phyloP scores from a whole-genome alignment of 2,797 vertebrate genomes.

The Falco concolor region DNA sequence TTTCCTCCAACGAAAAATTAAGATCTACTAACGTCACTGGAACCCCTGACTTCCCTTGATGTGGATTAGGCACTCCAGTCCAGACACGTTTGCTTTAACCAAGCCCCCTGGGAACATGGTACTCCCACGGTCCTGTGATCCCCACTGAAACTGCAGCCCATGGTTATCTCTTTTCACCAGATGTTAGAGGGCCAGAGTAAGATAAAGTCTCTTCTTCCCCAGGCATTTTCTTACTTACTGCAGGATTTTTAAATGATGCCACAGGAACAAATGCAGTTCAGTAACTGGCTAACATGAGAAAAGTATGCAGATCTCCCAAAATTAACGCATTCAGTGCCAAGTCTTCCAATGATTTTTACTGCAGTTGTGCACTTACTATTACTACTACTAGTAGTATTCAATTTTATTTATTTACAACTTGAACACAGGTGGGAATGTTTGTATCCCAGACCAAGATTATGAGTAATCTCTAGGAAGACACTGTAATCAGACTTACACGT shows the following conservation, averaged over 20 bases:
- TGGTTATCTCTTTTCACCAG: not conserved
- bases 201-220: not conserved
- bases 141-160: not conserved
- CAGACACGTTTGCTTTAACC: not conserved
- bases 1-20: not conserved
- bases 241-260: not conserved
- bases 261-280: not conserved
- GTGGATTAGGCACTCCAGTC: not conserved
- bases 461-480: not conserved
- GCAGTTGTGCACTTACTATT: not conserved
- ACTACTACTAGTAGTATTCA: not conserved
- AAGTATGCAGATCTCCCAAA: not conserved
- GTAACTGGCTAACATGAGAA: not conserved
- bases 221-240: not conserved
- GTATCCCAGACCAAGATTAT: not conserved
- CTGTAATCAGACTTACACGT: constrained; percentile 78
- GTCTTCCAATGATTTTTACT: not conserved
- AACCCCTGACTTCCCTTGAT: not conserved
- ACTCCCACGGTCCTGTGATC: not conserved
- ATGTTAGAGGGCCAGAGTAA: not conserved
- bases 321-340: not conserved
- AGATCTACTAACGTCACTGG: not conserved
- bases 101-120: accelerated
- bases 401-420: not conserved
- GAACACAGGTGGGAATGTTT: not conserved